Percentiles rank a stretch among this genome's conserved stretches.
Evolutionary conservation across 2,888 invertebrate genomes (phyloP).

Genomic region (Phyllotreta striolata): DNA sequence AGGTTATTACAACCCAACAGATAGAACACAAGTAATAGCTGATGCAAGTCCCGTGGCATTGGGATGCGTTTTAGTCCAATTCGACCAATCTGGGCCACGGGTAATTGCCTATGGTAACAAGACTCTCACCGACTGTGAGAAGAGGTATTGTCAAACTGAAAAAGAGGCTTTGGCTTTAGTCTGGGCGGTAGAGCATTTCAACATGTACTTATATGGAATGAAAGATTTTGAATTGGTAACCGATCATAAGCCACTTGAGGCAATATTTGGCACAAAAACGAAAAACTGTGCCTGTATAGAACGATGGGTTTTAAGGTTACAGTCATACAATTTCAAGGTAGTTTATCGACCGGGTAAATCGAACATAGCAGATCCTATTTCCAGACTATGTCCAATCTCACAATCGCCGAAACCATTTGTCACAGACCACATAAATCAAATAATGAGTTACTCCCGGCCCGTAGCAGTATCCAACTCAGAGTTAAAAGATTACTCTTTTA

Average conservation of each 20-base stretch:
- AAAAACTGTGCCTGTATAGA: slow-evolving; percentile 41
- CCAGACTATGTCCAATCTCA: slow-evolving; percentile 18
- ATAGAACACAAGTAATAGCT: slow-evolving; percentile 44
- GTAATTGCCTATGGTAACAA: slow-evolving; percentile 47
- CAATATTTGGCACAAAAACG: slow-evolving; percentile 44
- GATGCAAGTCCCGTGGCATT: slow-evolving; percentile 49
- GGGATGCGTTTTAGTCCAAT: slow-evolving; percentile 46
- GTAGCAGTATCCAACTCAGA: slow-evolving; percentile 34
- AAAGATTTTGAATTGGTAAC: slow-evolving; percentile 44
- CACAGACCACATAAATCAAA: slow-evolving; percentile 22
- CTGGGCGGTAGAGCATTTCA: slow-evolving; percentile 53
- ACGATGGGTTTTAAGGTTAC: slow-evolving; percentile 34
- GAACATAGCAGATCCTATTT: slow-evolving; percentile 35
- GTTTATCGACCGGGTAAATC: slow-evolving; percentile 31
- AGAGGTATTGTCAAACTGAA: slow-evolving; percentile 53
- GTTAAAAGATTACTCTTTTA: slow-evolving; percentile 38
- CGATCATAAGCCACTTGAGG: slow-evolving; percentile 54
- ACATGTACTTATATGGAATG: slow-evolving; percentile 42
- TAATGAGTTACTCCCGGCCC: slow-evolving; percentile 33
- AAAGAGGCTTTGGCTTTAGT: slow-evolving; percentile 55
- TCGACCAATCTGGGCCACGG: slow-evolving; percentile 37
- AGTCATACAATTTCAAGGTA: slow-evolving; percentile 33
- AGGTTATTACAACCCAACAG: slow-evolving; percentile 44
- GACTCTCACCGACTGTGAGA: slow-evolving; percentile 44
- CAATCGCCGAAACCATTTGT: background rate